Base-by-base conservation (phyloP, 1,140 invertebrate species). In the Philopotamus ludificatus region DNA sequence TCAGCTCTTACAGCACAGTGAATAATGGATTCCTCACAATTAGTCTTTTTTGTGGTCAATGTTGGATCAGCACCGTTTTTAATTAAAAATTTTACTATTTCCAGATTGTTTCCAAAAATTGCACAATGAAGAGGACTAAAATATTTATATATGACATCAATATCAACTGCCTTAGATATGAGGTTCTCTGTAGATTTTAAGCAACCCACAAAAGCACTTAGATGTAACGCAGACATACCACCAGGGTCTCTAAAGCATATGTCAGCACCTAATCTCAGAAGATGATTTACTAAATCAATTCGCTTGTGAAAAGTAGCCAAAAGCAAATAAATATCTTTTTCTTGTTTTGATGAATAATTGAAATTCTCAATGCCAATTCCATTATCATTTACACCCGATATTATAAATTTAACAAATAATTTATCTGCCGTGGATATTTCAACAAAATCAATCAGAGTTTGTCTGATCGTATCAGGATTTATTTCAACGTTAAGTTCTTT, bases 41-140 rank as follows among this genome's bases (percentile, higher is more conserved):
- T 86, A 34, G 82, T 81, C 66, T 84, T 84, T 50, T 80, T 83
- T n/a, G 74, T 83, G 51, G 73, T 79, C 69, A 75, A 81, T 68
- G 80, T 85, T 54, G 84, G 82, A 70, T 81, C 81, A 20, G 87
- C 84, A 4, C 87, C 87, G 50, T 84, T 83, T 16, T 85, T 84
- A 44, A 91, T 79, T 28, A 92, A 80, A 63, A 89, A 81, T 75
- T 86, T 85, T 51, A 87, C 85, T 7, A 89, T 87, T 71, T 89
- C 86, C 7, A 84, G 78, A 41, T 88, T 87, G 73, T 91, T 89
- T 0, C 89, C 89, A 72, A 91, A 89, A 20, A 90, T 89, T 3
- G 90, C 89, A 72, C 88, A 91, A 76, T 92, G 90, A 63, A 92
- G 81, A 1, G 90, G 89, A 0, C 87, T 87, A 71, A 87, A 89